Evolutionary conservation across 2,888 invertebrate genomes (phyloP).

Genomic region (Brenthis daphne): DNA sequence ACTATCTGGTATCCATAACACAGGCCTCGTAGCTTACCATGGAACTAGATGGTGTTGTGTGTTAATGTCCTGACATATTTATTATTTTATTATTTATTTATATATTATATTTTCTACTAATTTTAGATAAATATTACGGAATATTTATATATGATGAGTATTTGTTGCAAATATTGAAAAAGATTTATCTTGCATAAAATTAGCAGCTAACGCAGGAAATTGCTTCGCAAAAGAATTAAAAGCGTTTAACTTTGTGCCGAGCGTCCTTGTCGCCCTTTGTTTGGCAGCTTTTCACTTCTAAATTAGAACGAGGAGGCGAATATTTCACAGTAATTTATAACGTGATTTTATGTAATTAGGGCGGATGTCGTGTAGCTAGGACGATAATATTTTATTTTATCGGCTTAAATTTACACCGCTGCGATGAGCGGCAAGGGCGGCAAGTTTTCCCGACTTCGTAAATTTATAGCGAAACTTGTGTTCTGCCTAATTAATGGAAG

Average conservation of each 20-base stretch:
- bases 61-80: too few relatives aligned
- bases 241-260: constrained; percentile 61
- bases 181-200: constrained; percentile 62
- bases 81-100: too few relatives aligned
- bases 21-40: too few relatives aligned
- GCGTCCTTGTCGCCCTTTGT: constrained; percentile 65
- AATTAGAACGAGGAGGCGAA: constrained; percentile 60
- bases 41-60: too few relatives aligned
- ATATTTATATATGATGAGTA: constrained; percentile 18
- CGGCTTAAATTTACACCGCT: constrained; percentile 72
- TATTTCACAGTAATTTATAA: constrained; percentile 70
- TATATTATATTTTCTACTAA: not conserved
- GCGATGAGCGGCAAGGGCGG: constrained; percentile 70
- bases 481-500: constrained; percentile 79
- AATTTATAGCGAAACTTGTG: constrained; percentile 81
- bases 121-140: not conserved
- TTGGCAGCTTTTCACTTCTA: constrained; percentile 63
- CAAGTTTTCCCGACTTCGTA: constrained; percentile 69
- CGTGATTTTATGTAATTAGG: constrained; percentile 73
- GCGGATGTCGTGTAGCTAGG: constrained; percentile 63
- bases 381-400: constrained; percentile 78
- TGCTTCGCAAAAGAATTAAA: constrained; percentile 63
- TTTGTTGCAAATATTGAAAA: constrained; percentile 49
- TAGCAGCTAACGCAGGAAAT: constrained; percentile 63
- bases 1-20: too few relatives aligned